Conservation (phyloP, 2,797 vertebrate species). For the Mionectes olivaceus region DNA sequence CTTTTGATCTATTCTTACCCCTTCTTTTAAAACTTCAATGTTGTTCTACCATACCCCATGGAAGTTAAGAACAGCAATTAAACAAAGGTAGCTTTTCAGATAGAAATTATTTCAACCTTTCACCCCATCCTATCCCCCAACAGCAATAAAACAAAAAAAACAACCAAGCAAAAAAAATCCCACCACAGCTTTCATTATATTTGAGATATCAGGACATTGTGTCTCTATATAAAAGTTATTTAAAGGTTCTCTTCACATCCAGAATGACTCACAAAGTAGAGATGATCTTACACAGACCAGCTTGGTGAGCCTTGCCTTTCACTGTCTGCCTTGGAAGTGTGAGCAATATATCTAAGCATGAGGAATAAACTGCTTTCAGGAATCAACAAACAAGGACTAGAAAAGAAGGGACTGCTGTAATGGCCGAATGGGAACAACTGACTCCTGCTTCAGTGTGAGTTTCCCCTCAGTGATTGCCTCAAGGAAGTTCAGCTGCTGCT, state of each 20-base stretch:
- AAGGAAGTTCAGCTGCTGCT: constrained; percentile 42
- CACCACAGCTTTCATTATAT: neutral
- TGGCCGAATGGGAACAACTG: neutral
- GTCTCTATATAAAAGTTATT: neutral
- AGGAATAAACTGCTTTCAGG: neutral
- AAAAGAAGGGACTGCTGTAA: neutral
- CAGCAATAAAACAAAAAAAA: neutral
- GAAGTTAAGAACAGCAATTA: neutral
- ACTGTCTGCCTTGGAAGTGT: neutral
- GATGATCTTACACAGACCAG: neutral
- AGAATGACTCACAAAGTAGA: neutral
- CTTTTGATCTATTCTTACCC: neutral
- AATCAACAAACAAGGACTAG: neutral
- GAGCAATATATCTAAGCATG: neutral
- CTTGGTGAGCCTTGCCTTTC: neutral
- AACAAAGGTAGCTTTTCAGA: neutral
- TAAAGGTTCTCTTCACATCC: neutral
- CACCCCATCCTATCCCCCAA: no score
- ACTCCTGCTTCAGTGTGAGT: neutral
- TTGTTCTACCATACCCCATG: neutral
- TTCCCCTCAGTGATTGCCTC: neutral
- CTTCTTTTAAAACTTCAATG: neutral
- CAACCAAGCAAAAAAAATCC: neutral
- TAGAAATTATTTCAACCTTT: neutral
- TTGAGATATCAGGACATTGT: neutral